phyloP scores from a whole-genome alignment of 2,888 invertebrate species.

The Acrobasis consociella region DNA sequence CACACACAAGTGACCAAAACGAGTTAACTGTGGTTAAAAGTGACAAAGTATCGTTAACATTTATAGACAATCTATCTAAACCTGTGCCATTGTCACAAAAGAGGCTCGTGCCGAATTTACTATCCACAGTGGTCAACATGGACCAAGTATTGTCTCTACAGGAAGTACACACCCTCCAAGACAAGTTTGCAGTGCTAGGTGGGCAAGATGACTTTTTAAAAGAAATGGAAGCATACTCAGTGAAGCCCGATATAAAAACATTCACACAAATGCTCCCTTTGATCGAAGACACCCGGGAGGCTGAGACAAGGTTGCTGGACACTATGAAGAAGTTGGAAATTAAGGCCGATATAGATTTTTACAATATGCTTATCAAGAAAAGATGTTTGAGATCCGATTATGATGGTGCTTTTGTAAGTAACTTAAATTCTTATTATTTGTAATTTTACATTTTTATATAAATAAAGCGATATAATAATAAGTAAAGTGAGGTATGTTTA shows the following conservation, averaged over 20 bases:
- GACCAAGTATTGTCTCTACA: slow-evolving; percentile 83
- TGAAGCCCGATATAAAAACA: slow-evolving; percentile 90
- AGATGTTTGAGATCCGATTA: slow-evolving; percentile 87
- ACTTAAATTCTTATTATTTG: not conserved
- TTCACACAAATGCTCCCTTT: slow-evolving; percentile 89
- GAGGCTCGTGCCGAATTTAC: slow-evolving; percentile 84
- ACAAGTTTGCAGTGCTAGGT: slow-evolving; percentile 90
- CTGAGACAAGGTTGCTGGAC: slow-evolving; percentile 87
- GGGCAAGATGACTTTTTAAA: slow-evolving; percentile 89
- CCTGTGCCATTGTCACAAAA: slow-evolving; percentile 29
- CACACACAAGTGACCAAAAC: slow-evolving; percentile 18
- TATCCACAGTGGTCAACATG: slow-evolving; percentile 83
- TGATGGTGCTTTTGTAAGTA: slow-evolving; percentile 86
- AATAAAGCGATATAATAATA: too few relatives aligned
- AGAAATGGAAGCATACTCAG: slow-evolving; percentile 86
- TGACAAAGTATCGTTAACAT: slow-evolving; percentile 38
- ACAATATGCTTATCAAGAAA: slow-evolving; percentile 93
- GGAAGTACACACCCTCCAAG: slow-evolving; percentile 83
- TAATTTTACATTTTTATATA: too few relatives aligned
- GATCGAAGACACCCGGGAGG: slow-evolving; percentile 84
- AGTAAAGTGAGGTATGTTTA: too few relatives aligned
- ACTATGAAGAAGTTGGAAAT: slow-evolving; percentile 83
- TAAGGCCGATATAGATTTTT: slow-evolving; percentile 90
- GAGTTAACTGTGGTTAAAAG: slow-evolving; percentile 29
- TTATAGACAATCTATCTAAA: slow-evolving; percentile 39